Percentiles rank a stretch among this genome's conserved stretches.
Evolutionary conservation across 2,113 vertebrate species (phyloP).

Genomic region (Egretta garzetta): DNA sequence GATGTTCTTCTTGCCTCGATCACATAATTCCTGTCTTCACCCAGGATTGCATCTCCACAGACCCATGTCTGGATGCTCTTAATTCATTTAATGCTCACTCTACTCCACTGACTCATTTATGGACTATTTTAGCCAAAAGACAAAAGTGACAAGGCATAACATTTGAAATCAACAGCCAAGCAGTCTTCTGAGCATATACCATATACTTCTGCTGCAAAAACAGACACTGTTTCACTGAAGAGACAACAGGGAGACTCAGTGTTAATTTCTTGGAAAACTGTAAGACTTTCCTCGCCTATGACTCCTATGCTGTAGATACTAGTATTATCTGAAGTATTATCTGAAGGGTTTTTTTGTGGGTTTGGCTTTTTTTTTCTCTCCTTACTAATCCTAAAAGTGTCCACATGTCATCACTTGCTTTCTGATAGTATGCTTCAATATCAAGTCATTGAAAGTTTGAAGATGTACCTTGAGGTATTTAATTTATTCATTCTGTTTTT

Average conservation of each 20-base stretch:
- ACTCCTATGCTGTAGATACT: neutral
- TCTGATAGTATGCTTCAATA: neutral
- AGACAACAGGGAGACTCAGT: neutral
- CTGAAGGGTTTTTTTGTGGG: neutral
- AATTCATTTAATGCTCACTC: neutral
- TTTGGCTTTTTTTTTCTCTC: neutral
- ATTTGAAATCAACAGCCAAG: neutral
- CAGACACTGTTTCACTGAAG: neutral
- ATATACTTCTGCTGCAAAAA: neutral
- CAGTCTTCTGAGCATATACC: neutral
- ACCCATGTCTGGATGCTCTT: neutral
- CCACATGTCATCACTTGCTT: neutral
- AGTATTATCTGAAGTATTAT: neutral
- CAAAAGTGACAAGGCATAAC: neutral
- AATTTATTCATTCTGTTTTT: neutral
- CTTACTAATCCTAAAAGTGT: neutral
- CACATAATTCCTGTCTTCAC: neutral
- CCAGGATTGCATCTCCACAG: neutral
- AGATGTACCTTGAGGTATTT: neutral
- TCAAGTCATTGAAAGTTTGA: neutral
- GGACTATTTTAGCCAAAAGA: neutral
- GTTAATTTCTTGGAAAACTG: neutral
- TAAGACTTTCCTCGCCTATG: neutral
- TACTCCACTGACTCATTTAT: neutral
- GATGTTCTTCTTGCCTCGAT: neutral